These are phyloP conservation scores for Aviceda subcristata DNA, from an alignment of 2,113 vertebrate species.

Conservation along the genomic window DNA sequence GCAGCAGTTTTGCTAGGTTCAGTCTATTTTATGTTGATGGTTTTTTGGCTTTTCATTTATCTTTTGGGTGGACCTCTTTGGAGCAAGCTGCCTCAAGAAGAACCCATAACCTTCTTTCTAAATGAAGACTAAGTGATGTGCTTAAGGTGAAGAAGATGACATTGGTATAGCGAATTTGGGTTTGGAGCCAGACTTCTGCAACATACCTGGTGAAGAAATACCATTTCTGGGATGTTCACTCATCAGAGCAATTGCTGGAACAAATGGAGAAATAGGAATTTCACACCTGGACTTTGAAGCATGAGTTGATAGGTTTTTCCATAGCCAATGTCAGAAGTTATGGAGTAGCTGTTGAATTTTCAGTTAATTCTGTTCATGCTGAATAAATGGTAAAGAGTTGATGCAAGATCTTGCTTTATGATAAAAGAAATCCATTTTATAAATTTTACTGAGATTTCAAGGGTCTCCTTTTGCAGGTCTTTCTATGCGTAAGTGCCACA, in stretches of 20 bases:
- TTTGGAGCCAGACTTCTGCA: background rate
- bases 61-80: constrained; percentile 35
- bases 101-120: background rate
- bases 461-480: background rate
- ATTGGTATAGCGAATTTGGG: background rate
- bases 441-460: background rate
- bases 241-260: constrained; percentile 12
- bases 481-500: background rate
- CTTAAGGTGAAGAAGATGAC: background rate
- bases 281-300: constrained; percentile 21
- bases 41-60: constrained; percentile 33
- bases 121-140: background rate
- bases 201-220: background rate
- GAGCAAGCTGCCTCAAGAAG: background rate
- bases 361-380: background rate
- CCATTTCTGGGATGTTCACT: constrained; percentile 11
- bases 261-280: constrained; percentile 20
- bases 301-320: constrained; percentile 34
- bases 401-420: background rate
- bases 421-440: background rate
- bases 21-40: constrained; percentile 30
- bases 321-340: background rate
- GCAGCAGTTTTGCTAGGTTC: constrained; percentile 29
- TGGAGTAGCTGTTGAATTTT: constrained; percentile 10
- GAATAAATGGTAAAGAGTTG: background rate